Percentiles rank a stretch among this genome's conserved stretches.
Conservation (phyloP, 64 coral and sea anemone species). For the Anthopleura sola region DNA sequence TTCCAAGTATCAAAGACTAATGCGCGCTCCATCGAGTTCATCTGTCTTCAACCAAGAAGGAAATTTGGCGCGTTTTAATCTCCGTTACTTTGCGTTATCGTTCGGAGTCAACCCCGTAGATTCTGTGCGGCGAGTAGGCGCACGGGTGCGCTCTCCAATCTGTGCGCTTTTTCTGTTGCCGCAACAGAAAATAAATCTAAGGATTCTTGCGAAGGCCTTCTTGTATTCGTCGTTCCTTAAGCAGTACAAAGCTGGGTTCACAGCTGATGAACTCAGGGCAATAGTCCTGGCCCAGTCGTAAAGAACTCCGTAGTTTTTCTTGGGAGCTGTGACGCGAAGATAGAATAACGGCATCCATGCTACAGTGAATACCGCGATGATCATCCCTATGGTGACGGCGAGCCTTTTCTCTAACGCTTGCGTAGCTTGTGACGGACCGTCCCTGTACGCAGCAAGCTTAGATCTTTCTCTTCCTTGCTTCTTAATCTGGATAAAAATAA, state of each 20-base stretch:
- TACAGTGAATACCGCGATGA: slow-evolving; percentile 58
- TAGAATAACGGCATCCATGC: slow-evolving; percentile 73
- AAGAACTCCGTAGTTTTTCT: slow-evolving; percentile 49
- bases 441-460: background rate
- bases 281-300: slow-evolving; percentile 70
- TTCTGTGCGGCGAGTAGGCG: background rate
- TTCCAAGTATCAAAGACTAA: background rate
- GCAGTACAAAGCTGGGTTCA: slow-evolving; percentile 74
- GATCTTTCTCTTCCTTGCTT: slow-evolving; percentile 28
- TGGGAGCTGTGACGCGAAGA: slow-evolving; percentile 49
- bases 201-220: slow-evolving; percentile 56
- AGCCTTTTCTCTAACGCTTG: slow-evolving; percentile 45
- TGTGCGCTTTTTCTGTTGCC: background rate
- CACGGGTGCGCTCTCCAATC: background rate
- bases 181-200: slow-evolving; percentile 2
- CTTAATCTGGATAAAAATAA: slow-evolving; percentile 37
- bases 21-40: background rate
- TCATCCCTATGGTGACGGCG: slow-evolving; percentile 62
- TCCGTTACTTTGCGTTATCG: background rate
- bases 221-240: slow-evolving; percentile 76
- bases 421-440: background rate
- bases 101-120: background rate
- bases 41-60: background rate
- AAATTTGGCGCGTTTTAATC: background rate
- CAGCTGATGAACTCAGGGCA: slow-evolving; percentile 51